These are phyloP conservation scores for Erpornis zantholeuca DNA, from an alignment of 2,113 vertebrate species.

Conservation along the genomic window DNA sequence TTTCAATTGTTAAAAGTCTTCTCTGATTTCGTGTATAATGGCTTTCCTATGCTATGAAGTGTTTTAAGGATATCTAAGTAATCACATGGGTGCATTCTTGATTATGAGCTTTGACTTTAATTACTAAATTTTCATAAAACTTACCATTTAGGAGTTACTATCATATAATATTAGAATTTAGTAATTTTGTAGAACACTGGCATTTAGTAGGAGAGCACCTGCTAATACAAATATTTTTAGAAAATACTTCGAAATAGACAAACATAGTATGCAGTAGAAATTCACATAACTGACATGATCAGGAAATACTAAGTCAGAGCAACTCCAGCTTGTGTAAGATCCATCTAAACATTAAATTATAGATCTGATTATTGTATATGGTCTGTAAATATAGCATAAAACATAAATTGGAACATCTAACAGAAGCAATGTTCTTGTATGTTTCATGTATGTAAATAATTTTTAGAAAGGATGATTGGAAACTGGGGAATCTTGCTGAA, in stretches of 20 bases:
- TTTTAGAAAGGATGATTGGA: neutral
- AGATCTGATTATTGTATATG: neutral
- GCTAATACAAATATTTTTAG: neutral
- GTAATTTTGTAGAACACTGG: neutral
- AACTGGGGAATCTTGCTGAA: neutral
- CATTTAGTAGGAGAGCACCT: neutral
- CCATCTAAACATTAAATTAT: neutral
- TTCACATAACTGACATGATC: neutral
- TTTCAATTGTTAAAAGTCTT: neutral
- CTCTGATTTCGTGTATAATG: neutral
- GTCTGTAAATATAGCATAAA: neutral
- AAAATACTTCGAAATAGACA: neutral
- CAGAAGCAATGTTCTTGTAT: neutral
- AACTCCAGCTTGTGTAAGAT: neutral
- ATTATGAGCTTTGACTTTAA: neutral
- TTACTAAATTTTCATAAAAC: neutral
- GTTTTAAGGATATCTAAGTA: neutral
- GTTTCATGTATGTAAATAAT: neutral
- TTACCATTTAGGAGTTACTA: neutral
- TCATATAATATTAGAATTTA: neutral
- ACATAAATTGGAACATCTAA: neutral
- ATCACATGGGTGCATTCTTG: neutral
- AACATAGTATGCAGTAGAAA: neutral
- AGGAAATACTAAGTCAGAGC: neutral
- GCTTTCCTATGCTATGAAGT: neutral